These are phyloP conservation scores for Bombyx huttoni DNA, from an alignment of 2,888 invertebrate species.

Conservation along the genomic window DNA sequence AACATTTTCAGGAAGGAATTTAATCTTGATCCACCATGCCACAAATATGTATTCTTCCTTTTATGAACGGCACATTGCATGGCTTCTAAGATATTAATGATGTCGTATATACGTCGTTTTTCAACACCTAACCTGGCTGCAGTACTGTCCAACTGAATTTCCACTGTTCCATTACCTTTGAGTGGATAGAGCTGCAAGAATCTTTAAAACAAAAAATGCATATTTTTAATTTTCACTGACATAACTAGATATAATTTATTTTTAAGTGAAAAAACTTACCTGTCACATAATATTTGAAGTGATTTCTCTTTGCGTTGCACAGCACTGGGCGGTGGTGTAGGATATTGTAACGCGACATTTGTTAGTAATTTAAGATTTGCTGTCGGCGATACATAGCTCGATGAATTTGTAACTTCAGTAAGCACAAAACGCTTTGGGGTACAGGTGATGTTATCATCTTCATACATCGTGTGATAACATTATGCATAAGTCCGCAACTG, in stretches of 20 bases:
- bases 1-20: conserved; percentile 73
- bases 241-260: background rate
- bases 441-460: conserved; percentile 63
- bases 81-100: conserved; percentile 80
- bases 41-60: conserved; percentile 77
- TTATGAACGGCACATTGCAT: conserved; percentile 78
- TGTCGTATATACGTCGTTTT: conserved; percentile 80
- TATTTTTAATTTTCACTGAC: background rate
- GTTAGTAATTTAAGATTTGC: conserved; percentile 78
- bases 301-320: conserved; percentile 74
- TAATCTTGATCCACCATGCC: conserved; percentile 78
- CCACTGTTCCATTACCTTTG: conserved; percentile 55
- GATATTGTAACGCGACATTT: conserved; percentile 73
- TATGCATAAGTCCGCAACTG: conserved; percentile 47
- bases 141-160: conserved; percentile 76
- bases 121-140: conserved; percentile 76
- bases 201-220: conserved; percentile 31
- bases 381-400: conserved; percentile 74
- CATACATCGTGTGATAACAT: conserved; percentile 68
- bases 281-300: conserved; percentile 73
- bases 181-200: conserved; percentile 72
- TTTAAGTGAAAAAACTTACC: conserved; percentile 33
- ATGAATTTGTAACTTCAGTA: conserved; percentile 69
- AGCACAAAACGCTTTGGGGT: conserved; percentile 69
- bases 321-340: conserved; percentile 64